phyloP scores from a whole-genome alignment of 2,113 vertebrate species.

The Vulpes vulpes region DNA sequence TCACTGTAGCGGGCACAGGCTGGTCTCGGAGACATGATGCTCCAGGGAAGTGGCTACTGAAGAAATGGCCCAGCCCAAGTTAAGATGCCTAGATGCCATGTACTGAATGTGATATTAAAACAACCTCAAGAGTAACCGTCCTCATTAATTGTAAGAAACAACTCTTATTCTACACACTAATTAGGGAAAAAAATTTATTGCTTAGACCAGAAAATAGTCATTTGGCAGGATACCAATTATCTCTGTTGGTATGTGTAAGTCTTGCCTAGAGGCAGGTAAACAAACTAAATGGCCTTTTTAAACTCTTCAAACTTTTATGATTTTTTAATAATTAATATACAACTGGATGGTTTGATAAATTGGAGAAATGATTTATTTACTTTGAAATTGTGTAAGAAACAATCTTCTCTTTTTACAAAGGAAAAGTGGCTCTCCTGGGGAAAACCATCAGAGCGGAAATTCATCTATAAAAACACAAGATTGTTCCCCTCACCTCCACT shows the following conservation, averaged over 20 bases:
- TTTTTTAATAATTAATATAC: not conserved
- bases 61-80: accelerated
- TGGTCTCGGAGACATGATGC: accelerated
- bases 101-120: too few relatives aligned
- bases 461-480: not conserved
- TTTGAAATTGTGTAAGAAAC: not conserved
- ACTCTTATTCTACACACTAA: not conserved
- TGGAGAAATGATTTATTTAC: not conserved
- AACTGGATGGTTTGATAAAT: not conserved
- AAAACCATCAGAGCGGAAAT: not conserved
- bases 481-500: not conserved
- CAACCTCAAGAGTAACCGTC: not conserved
- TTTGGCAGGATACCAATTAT: conserved; percentile 27
- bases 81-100: accelerated
- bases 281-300: not conserved
- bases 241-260: not conserved
- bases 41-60: not conserved
- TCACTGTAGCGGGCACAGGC: accelerated
- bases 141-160: not conserved
- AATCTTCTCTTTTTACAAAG: not conserved
- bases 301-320: not conserved
- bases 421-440: not conserved
- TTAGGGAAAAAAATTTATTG: conserved; percentile 17
- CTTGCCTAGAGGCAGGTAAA: not conserved
- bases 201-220: not conserved